These are phyloP conservation scores for Iselma pallidipennis DNA, from an alignment of 2,888 invertebrate species.

Conservation along the genomic window DNA sequence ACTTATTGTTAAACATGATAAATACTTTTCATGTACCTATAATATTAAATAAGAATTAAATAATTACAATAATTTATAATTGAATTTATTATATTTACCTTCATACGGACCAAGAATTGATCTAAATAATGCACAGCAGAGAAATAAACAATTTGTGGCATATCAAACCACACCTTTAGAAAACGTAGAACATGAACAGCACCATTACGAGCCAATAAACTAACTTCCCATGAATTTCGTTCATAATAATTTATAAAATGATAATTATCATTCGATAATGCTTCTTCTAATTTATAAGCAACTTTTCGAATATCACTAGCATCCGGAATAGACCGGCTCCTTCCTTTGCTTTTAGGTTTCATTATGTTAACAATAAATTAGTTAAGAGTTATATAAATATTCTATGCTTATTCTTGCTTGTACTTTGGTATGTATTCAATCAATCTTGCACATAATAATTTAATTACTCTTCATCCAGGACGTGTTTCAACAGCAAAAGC, in stretches of 20 bases:
- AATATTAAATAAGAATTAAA: slow-evolving; percentile 12
- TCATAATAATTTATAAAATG: slow-evolving; percentile 26
- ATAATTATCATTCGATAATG: slow-evolving; percentile 43
- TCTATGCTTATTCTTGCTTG: slow-evolving; percentile 14
- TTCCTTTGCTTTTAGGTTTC: slow-evolving; percentile 49
- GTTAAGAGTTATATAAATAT: slow-evolving; percentile 11
- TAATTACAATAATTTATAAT: slow-evolving; percentile 3
- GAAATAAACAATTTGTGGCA: slow-evolving; percentile 78
- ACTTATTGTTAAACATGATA: slow-evolving; percentile 85
- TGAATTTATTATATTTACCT: slow-evolving; percentile 57
- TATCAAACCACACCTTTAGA: slow-evolving; percentile 83
- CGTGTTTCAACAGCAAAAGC: slow-evolving; percentile 36
- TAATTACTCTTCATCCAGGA: slow-evolving; percentile 4
- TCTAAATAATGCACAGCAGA: slow-evolving; percentile 77
- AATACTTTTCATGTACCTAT: slow-evolving; percentile 74
- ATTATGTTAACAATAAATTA: slow-evolving; percentile 30
- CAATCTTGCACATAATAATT: neutral
- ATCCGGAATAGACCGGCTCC: slow-evolving; percentile 54
- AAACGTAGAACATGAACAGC: slow-evolving; percentile 81
- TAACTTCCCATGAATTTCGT: slow-evolving; percentile 65
- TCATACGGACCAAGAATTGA: slow-evolving; percentile 78
- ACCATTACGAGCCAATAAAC: slow-evolving; percentile 75
- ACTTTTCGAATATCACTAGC: slow-evolving; percentile 47
- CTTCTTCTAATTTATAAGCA: slow-evolving; percentile 47
- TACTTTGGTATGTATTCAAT: neutral